Evolutionary conservation across 2,888 invertebrate species (phyloP), one percentile per base, ranked within the genome.

Genomic region (Griposia aprilina): DNA sequence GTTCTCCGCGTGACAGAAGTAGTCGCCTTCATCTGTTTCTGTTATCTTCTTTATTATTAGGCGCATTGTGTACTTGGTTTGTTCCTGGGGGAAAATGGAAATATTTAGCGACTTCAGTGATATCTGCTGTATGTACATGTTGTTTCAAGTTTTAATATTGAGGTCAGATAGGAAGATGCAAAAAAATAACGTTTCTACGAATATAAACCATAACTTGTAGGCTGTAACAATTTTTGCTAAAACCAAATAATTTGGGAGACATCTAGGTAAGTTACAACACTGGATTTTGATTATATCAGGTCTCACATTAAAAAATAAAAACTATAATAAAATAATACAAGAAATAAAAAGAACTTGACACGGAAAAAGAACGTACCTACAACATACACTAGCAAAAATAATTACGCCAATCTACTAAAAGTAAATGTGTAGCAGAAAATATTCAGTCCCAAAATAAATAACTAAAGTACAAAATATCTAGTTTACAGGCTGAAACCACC

Each of bases 1-100:
- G 92, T 99, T 99, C 94, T 98, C 98, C 0, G 98, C 98, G 92
- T 98, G 98, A 86, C 98, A 99, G 95, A 97, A 98, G 93, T 98
- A 99, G 85, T 98, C 98, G 0, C 98, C 98, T 70, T 98, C 98
- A 91, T 98, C 98, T 48, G 97, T 94, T 72, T 98, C 97, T 5
- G 97, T 95, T 89, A 98, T 97, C 93, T 98, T 98, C 92, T 97
- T 97, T 84, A 98, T 98, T 72, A 97, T 97, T 68, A 98, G 94
- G 41, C 97, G 97, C 98, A 98, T 98, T 5, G 97, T 97, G 93
- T 98, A 98, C 86, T 98, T 97, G 20, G 98, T 97, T 79, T 97
- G 97, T 87, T 98, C 97, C 97, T 97, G 91, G 8, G 20, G 0
- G 45, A 15, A 57, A 79, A 76, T 55, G 7, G n/a, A n/a, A 30